A percentile compares a stretch with the other conserved stretches of the same genome.
phyloP scores from a whole-genome alignment of 2,797 vertebrate species.

The Eleutherodactylus coqui region DNA sequence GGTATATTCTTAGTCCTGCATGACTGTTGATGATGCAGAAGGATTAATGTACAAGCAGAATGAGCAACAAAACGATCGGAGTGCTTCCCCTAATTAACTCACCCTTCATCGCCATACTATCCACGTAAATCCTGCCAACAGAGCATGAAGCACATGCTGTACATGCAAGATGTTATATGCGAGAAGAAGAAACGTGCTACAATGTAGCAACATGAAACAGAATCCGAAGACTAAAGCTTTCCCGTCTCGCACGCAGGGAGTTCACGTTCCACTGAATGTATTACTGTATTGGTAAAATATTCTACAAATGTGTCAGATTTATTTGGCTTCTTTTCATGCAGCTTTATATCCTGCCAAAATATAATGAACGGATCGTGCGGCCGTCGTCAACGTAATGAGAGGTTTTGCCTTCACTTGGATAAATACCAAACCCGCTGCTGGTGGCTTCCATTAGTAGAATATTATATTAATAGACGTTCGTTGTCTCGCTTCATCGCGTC shows the following conservation, averaged over 20 bases:
- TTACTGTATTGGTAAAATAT: not conserved
- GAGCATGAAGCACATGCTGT: not conserved
- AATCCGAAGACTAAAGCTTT: not conserved
- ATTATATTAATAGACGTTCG: not conserved
- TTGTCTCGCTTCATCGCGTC: not conserved
- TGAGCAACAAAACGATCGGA: not conserved
- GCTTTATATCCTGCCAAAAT: slow-evolving; percentile 3
- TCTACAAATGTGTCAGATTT: not conserved
- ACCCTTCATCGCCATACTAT: not conserved
- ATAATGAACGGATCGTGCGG: not conserved
- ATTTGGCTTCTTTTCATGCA: not conserved
- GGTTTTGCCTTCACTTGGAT: slow-evolving; percentile 13
- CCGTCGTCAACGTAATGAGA: not conserved
- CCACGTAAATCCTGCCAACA: not conserved
- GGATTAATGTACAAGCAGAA: slow-evolving; percentile 4
- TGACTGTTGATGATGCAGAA: not conserved
- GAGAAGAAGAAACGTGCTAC: not conserved
- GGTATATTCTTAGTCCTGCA: slow-evolving; percentile 6
- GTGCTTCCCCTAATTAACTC: not conserved
- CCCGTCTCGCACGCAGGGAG: too few species aligned
- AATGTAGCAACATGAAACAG: not conserved
- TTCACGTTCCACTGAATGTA: too few species aligned
- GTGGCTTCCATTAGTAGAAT: not conserved
- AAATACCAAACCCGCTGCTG: not conserved
- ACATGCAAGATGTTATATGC: not conserved